Evolutionary conservation across 2,113 vertebrate species (phyloP), one percentile per base, ranked within the genome.

Genomic region (Sturnira hondurensis): DNA sequence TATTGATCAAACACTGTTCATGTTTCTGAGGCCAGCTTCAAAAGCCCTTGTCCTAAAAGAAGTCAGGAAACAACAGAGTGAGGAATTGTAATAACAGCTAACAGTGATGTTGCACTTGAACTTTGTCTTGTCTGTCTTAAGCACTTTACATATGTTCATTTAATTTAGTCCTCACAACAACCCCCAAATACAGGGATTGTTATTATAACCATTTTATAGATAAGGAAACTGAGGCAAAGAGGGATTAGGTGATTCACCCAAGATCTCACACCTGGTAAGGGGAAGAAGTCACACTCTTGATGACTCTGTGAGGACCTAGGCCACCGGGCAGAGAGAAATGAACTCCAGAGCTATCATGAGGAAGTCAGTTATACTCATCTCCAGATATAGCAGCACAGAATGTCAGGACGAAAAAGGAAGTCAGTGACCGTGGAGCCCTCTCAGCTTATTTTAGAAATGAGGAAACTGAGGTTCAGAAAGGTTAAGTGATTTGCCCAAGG

Each of bases 381-480:
- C 92, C 54, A 91, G 85, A 92, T 94, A 91, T 76, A 86, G 77
- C 68, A 65, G 43, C 26, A 31, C 41, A 65, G 88, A 90, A 58
- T 85, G 73, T 87, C 38, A 95, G 54, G 67, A 33, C 1, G 24
- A 77, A 94, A 96, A 47, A 88, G 91, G 58, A 90, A 93, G 85
- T 89, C 77, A 78, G 85, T 82, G 95, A 88, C 88, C 61, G 8
- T 0, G 0, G 7, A 58, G 43, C 11, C 84, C 54, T 95, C 36
- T 20, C 3, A 26, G 56, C 28, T 97, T 83, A 97, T 91, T 97
- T 95, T 96, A 78, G 92, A 94, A 92, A 92, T 16, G 54, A 97
- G 76, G 81, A 97, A 97, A 93, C 70, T 24, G 41, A 97, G 77
- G 41, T 93, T 41, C 68, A 74, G 83, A 93, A 89, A 93, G 56